Evolutionary conservation across 2,113 vertebrate species (phyloP), one percentile per base, ranked within the genome.

Genomic region (Spilogale gracilis): DNA sequence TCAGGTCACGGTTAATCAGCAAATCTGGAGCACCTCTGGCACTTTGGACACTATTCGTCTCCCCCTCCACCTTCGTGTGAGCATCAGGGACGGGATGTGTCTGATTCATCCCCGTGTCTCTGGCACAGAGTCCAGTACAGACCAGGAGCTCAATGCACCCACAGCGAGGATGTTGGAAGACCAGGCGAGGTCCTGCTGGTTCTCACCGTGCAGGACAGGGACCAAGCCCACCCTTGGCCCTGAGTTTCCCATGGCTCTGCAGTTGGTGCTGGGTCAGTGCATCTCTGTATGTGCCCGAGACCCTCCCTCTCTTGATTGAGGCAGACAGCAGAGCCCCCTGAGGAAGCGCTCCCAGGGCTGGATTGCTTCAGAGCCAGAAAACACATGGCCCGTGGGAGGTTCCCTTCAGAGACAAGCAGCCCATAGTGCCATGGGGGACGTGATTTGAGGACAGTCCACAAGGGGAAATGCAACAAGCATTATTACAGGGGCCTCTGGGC

Each of bases 241-340:
- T 11, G 91, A 71, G 65, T 48, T 81, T 79, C n/a, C 58, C 1
- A 2, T 79, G 84, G 30, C 61, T 60, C 71, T 74, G 71, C 43
- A 7, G 25, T 48, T 63, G n/a, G 20, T 48, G 17, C 93, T 71
- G 21, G 52, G 67, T 48, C 67, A 63, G 27, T 48, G 84, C 21
- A 20, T 73, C 32, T 67, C 58, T n/a, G 1, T 56, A 0, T 0
- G 0, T 20, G 54, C 52, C 25, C 38, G 60, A 76, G 48, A 7
- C 76, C 20, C 20, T 3, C 4, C 11, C 27, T 1, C 18, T 56
- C 7, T 60, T 10, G 48, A 27, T 80, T 30, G 38, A 38, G 21
- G 71, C 82, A 30, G 48, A 60, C 3, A 38, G 60, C 48, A 5
- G 11, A 63, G 23, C 65, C 78, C 83, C 85, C 38, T 0, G 9